Evolutionary conservation across 1,140 invertebrate genomes (phyloP).

Genomic region (Drosophila insularis): DNA sequence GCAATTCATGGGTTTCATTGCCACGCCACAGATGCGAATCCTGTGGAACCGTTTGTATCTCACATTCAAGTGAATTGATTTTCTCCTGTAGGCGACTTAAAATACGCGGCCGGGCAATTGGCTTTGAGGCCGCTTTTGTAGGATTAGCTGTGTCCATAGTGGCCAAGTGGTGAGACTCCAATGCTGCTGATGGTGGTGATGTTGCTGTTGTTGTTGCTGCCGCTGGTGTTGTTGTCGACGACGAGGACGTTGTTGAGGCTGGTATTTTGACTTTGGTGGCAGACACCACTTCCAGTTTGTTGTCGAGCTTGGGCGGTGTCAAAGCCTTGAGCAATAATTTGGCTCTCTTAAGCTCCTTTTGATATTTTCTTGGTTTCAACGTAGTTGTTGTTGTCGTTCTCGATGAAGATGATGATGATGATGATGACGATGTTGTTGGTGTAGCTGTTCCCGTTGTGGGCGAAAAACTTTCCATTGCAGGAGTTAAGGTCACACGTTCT

Average conservation of each 20-base stretch:
- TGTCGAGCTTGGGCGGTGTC: slow-evolving; percentile 51
- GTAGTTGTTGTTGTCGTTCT: slow-evolving; percentile 20
- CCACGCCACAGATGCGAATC: slow-evolving; percentile 86
- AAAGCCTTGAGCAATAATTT: slow-evolving; percentile 78
- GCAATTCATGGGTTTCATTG: slow-evolving; percentile 87
- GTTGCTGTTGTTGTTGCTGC: not conserved
- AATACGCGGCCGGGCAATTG: slow-evolving; percentile 76
- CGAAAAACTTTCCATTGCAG: slow-evolving; percentile 53
- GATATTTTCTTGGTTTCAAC: slow-evolving; percentile 64
- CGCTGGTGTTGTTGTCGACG: slow-evolving; percentile 13
- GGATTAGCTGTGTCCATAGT: slow-evolving; percentile 56
- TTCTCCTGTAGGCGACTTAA: slow-evolving; percentile 84
- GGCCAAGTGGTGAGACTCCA: slow-evolving; percentile 30
- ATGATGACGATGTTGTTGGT: slow-evolving; percentile 12
- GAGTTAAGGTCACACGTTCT: slow-evolving; percentile 37
- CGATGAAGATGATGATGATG: not conserved
- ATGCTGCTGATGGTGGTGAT: slow-evolving; percentile 8
- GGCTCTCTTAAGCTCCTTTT: slow-evolving; percentile 76
- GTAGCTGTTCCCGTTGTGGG: slow-evolving; percentile 28
- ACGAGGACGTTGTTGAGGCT: slow-evolving; percentile 28
- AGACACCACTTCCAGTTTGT: slow-evolving; percentile 53
- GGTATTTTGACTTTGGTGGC: slow-evolving; percentile 53
- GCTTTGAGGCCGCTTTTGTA: slow-evolving; percentile 70
- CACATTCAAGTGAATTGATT: slow-evolving; percentile 85
- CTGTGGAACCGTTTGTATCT: slow-evolving; percentile 85